These are phyloP conservation scores for Mechanitis mazaeus DNA, from an alignment of 2,888 invertebrate species.

Conservation along the genomic window DNA sequence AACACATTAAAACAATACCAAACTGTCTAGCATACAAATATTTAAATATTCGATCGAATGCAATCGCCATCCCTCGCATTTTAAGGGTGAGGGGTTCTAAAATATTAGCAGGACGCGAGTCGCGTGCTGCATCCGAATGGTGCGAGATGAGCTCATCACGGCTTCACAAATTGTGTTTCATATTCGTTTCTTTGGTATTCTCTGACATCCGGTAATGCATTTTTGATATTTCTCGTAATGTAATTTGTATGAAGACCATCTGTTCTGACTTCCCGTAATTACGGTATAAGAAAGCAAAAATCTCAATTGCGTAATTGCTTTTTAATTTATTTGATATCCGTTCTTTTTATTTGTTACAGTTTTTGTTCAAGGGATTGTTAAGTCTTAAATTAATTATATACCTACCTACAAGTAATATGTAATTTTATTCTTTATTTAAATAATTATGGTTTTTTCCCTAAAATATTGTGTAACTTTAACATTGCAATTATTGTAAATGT, in stretches of 20 bases:
- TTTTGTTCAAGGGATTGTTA: not conserved
- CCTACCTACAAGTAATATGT: not conserved
- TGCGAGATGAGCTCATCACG: conserved; percentile 18
- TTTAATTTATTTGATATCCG: conserved; percentile 17
- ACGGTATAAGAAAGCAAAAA: conserved; percentile 17
- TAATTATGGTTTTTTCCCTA: too few relatives aligned
- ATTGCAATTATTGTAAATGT: too few relatives aligned
- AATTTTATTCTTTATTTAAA: not conserved
- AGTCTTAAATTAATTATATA: not conserved
- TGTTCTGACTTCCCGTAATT: conserved; percentile 22
- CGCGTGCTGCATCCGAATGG: conserved; percentile 26
- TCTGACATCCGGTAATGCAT: conserved; percentile 25
- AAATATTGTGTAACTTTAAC: too few relatives aligned
- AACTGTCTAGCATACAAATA: conserved; percentile 16
- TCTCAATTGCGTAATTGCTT: conserved; percentile 20
- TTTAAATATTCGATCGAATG: conserved; percentile 16
- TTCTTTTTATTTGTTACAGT: not conserved
- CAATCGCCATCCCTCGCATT: conserved; percentile 20
- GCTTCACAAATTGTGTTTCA: conserved; percentile 18
- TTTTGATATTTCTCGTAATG: conserved; percentile 24
- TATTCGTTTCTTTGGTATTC: conserved; percentile 12
- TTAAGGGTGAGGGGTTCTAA: conserved; percentile 26
- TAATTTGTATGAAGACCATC: conserved; percentile 18
- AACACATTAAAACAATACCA: conserved; percentile 9
- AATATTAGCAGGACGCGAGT: conserved; percentile 23